These are phyloP conservation scores for Galaxias olidus DNA, from an alignment of 2,797 vertebrate genomes.

Conservation along the genomic window DNA sequence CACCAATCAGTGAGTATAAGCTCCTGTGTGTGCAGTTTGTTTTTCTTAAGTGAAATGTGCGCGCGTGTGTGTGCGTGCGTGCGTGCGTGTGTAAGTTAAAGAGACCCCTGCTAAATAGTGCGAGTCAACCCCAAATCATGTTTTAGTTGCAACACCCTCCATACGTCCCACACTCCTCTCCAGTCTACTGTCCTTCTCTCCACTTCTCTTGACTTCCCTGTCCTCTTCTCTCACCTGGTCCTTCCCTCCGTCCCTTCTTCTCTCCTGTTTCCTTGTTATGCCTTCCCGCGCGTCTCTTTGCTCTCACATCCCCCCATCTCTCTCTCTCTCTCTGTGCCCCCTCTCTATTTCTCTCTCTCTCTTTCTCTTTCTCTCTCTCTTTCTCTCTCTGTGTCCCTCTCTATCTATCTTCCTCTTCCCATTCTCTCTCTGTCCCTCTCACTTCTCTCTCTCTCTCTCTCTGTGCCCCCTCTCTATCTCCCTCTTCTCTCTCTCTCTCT, in stretches of 20 bases:
- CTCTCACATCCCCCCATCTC: slow-evolving; percentile 13
- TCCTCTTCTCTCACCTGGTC: slow-evolving; percentile 17
- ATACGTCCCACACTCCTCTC: slow-evolving; percentile 13
- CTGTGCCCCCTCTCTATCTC: background rate
- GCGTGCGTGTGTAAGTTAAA: background rate
- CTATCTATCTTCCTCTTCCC: background rate
- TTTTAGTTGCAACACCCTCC: background rate
- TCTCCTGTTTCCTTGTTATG: slow-evolving; percentile 14
- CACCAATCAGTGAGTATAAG: slow-evolving; percentile 85
- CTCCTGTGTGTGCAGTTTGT: background rate
- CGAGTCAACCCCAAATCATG: background rate
- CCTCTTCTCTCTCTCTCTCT: background rate
- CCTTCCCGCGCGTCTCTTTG: slow-evolving; percentile 21
- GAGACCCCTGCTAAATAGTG: background rate
- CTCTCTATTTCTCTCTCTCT: background rate
- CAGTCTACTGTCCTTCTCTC: no score
- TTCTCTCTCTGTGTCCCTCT: slow-evolving; percentile 14
- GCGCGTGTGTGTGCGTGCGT: background rate
- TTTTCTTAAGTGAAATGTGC: no score
- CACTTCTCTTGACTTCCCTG: no score
- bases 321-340: background rate
- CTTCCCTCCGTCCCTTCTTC: background rate
- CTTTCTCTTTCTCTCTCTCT: slow-evolving; percentile 8
- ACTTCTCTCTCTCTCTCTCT: slow-evolving; percentile 18
- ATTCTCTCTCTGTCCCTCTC: background rate